Conservation (phyloP, 1,140 invertebrate species). For the Philopotamus ludificatus region DNA sequence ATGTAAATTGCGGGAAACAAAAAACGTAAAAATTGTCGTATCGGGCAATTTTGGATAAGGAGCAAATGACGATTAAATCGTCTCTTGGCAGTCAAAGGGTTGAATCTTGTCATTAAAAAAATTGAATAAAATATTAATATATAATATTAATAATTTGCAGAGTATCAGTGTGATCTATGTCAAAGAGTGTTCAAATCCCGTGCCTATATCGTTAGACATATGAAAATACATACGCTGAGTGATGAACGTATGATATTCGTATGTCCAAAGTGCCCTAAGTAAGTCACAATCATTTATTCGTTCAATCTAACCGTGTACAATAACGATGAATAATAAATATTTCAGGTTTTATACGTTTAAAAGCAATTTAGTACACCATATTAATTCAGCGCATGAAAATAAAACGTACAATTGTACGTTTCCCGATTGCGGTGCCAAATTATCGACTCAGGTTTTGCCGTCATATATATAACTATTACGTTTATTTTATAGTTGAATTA, state of each 20-base stretch:
- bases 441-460: slow-evolving; percentile 39
- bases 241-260: slow-evolving; percentile 43
- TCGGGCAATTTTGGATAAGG: no score
- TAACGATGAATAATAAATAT: slow-evolving; percentile 8
- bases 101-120: no score
- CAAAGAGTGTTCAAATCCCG: slow-evolving; percentile 50
- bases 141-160: slow-evolving; percentile 52
- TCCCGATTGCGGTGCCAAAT: slow-evolving; percentile 34
- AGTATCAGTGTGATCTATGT: slow-evolving; percentile 53
- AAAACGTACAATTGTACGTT: slow-evolving; percentile 33
- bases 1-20: no score
- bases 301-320: neutral
- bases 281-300: slow-evolving; percentile 29
- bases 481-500: no score
- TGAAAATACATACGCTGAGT: slow-evolving; percentile 46
- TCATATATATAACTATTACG: no score
- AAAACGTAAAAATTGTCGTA: no score
- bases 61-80: no score
- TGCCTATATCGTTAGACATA: slow-evolving; percentile 49
- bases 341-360: slow-evolving; percentile 36
- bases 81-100: no score
- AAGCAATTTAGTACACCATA: slow-evolving; percentile 31
- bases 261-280: slow-evolving; percentile 53
- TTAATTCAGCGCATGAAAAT: slow-evolving; percentile 33
- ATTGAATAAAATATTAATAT: no score